A percentile compares a stretch with the other conserved stretches of the same genome.
Evolutionary conservation across 1,140 invertebrate species (phyloP).

Genomic region (Magallana angulata): DNA sequence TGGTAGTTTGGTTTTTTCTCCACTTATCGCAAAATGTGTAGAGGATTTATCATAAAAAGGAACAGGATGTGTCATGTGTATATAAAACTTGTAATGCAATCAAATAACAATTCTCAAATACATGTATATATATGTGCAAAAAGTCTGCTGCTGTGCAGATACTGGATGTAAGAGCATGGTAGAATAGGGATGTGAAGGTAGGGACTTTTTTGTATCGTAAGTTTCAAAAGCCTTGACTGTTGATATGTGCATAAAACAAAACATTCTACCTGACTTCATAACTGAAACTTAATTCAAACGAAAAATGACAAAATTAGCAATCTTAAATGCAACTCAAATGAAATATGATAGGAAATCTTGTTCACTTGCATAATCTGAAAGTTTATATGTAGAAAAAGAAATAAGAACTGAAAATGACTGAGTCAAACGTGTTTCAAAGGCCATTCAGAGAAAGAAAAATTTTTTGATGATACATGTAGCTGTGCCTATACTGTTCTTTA

Average conservation of each 20-base stretch:
- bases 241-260: neutral
- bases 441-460: too few relatives aligned
- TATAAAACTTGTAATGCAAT: too few relatives aligned
- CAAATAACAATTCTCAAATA: too few relatives aligned
- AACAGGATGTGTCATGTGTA: too few relatives aligned
- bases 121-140: too few relatives aligned
- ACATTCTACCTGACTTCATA: slow-evolving; percentile 31
- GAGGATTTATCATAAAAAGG: too few relatives aligned
- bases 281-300: neutral
- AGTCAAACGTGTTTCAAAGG: too few relatives aligned
- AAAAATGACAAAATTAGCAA: neutral
- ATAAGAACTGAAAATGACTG: neutral
- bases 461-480: too few relatives aligned
- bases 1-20: too few relatives aligned
- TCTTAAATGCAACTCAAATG: too few relatives aligned
- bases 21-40: too few relatives aligned
- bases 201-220: neutral
- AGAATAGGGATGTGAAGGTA: neutral
- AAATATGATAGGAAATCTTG: neutral
- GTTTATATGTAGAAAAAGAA: neutral
- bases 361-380: neutral
- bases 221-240: neutral
- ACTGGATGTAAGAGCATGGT: neutral
- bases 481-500: neutral
- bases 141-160: too few relatives aligned